Conservation (phyloP, 2,797 vertebrate species). For the Coendou prehensilis region DNA sequence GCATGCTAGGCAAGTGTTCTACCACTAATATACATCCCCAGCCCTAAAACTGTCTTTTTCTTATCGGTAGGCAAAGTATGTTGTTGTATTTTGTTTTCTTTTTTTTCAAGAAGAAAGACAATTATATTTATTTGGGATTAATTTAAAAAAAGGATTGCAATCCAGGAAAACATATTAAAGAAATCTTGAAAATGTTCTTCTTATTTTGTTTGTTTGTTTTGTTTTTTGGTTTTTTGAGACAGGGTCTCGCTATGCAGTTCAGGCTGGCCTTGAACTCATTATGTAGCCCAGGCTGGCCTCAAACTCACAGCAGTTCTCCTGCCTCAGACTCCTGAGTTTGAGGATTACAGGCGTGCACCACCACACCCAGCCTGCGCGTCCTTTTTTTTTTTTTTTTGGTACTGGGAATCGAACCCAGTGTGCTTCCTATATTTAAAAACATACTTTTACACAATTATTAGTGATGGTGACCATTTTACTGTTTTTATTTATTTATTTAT, state of each 20-base stretch:
- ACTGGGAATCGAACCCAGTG: too few relatives aligned
- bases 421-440: background rate
- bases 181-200: background rate
- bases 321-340: background rate
- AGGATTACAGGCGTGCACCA: background rate
- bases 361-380: too few relatives aligned
- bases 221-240: too few relatives aligned
- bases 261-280: background rate
- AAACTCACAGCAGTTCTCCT: background rate
- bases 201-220: background rate
- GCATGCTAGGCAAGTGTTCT: background rate
- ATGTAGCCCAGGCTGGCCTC: background rate
- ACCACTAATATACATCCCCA: background rate
- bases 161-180: background rate
- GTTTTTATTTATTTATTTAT: background rate
- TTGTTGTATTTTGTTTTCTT: background rate
- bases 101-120: background rate
- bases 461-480: background rate
- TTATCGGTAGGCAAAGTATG: background rate
- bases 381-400: too few relatives aligned
- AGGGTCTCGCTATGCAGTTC: background rate
- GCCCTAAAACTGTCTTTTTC: background rate
- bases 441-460: background rate
- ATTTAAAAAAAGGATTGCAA: background rate
- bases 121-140: background rate